Conservation (phyloP, 2,113 vertebrate species). For the human region DNA sequence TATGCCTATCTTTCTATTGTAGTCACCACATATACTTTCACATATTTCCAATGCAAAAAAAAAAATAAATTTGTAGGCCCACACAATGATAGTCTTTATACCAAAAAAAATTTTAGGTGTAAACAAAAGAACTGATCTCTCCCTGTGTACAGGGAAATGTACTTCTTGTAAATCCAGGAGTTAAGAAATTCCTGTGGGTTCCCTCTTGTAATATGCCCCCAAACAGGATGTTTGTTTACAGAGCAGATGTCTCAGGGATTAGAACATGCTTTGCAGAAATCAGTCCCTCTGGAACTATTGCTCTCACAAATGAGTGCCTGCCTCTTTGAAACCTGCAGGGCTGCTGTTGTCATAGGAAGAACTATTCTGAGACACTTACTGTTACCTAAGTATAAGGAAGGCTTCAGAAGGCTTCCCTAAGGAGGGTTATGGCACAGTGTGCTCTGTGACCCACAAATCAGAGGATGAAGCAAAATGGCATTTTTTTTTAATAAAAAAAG, state of each 20-base stretch:
- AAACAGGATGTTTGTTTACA: slow-evolving; percentile 41
- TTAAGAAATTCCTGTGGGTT: background rate
- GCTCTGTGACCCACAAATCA: slow-evolving; percentile 5
- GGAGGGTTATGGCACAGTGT: background rate
- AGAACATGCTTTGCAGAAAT: background rate
- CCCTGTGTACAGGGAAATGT: background rate
- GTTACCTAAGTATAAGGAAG: slow-evolving; percentile 10
- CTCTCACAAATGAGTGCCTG: background rate
- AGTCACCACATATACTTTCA: slow-evolving; percentile 13
- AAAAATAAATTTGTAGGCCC: background rate
- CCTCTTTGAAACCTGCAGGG: background rate
- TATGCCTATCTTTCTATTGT: slow-evolving; percentile 37
- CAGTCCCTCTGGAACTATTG: background rate
- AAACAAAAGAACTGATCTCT: background rate
- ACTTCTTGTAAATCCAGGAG: background rate
- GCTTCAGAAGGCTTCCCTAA: background rate
- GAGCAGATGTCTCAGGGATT: background rate
- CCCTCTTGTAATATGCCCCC: background rate
- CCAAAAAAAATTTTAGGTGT: background rate
- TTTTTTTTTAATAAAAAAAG: background rate
- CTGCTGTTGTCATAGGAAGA: slow-evolving; percentile 26
- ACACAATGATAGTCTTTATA: slow-evolving; percentile 2
- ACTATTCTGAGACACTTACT: background rate
- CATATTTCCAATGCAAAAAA: slow-evolving; percentile 14
- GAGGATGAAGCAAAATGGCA: background rate